These are phyloP conservation scores for Nipponacmea schrenckii DNA, from an alignment of 2,888 invertebrate genomes.

Conservation along the genomic window DNA sequence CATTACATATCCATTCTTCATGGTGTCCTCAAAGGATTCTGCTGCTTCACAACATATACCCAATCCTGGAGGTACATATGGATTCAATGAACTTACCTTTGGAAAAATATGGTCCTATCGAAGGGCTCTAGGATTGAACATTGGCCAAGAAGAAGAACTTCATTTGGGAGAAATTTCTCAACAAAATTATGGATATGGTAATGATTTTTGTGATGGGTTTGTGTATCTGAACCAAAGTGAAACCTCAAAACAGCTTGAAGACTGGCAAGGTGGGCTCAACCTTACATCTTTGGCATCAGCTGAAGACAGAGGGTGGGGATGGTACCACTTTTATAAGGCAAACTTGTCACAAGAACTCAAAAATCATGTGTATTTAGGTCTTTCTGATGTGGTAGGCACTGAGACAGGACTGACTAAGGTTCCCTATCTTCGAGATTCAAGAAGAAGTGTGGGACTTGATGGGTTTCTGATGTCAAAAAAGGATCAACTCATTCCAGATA, in stretches of 20 bases:
- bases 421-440: constrained; percentile 31
- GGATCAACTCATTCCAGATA: not conserved
- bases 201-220: constrained; percentile 27
- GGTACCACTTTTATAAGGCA: constrained; percentile 24
- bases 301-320: constrained; percentile 26
- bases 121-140: constrained; percentile 15
- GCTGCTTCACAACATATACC: constrained; percentile 7
- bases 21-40: constrained; percentile 6
- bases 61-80: constrained; percentile 18
- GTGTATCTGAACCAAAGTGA: constrained; percentile 19
- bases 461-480: constrained; percentile 25
- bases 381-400: constrained; percentile 17
- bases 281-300: constrained; percentile 17
- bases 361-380: constrained; percentile 16
- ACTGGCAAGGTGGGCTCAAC: constrained; percentile 30
- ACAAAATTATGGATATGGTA: constrained; percentile 33
- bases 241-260: constrained; percentile 13
- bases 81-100: constrained; percentile 20
- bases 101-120: constrained; percentile 32
- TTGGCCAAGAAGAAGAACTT: constrained; percentile 11
- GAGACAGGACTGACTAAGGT: constrained; percentile 24
- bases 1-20: constrained; percentile 30
- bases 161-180: constrained; percentile 29
- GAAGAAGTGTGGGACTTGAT: constrained; percentile 30
- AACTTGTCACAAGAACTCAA: constrained; percentile 12